These are phyloP conservation scores for Drosophila bunnanda DNA, from an alignment of 2,888 invertebrate genomes.

Conservation along the genomic window DNA sequence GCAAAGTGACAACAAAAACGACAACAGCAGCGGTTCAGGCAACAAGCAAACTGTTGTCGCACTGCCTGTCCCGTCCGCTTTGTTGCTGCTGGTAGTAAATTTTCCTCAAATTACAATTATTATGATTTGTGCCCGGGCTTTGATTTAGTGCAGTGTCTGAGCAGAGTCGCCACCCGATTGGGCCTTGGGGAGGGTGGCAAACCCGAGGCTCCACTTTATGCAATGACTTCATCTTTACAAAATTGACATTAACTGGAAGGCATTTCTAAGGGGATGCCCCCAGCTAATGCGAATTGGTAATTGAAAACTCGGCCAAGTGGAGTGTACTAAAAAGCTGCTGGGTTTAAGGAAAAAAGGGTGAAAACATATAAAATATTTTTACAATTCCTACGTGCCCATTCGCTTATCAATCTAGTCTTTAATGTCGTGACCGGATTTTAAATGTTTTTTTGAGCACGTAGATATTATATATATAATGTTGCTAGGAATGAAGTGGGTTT, in stretches of 20 bases:
- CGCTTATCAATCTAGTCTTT: constrained; percentile 8
- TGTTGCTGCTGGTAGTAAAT: constrained; percentile 76
- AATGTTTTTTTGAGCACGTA: background rate
- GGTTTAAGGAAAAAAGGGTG: background rate
- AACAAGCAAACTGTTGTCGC: constrained; percentile 30
- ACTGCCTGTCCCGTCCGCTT: constrained; percentile 30
- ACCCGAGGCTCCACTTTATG: constrained; percentile 58
- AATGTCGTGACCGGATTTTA: constrained; percentile 12
- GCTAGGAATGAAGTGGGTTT: background rate
- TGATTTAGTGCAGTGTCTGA: constrained; percentile 65
- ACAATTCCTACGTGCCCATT: constrained; percentile 21
- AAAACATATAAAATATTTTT: constrained; percentile 24
- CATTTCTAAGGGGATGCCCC: background rate
- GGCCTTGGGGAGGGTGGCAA: constrained; percentile 23
- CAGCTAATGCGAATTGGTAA: constrained; percentile 30
- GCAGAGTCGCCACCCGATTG: constrained; percentile 22
- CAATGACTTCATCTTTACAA: constrained; percentile 70
- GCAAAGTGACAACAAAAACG: constrained; percentile 58
- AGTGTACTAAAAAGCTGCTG: constrained; percentile 6
- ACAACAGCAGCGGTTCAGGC: constrained; percentile 18
- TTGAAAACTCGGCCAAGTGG: constrained; percentile 15
- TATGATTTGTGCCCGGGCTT: constrained; percentile 78
- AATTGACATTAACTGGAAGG: constrained; percentile 29
- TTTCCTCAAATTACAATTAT: constrained; percentile 81
- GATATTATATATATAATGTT: background rate